phyloP scores from a whole-genome alignment of 2,113 vertebrate genomes.

The Platichthys flesus region DNA sequence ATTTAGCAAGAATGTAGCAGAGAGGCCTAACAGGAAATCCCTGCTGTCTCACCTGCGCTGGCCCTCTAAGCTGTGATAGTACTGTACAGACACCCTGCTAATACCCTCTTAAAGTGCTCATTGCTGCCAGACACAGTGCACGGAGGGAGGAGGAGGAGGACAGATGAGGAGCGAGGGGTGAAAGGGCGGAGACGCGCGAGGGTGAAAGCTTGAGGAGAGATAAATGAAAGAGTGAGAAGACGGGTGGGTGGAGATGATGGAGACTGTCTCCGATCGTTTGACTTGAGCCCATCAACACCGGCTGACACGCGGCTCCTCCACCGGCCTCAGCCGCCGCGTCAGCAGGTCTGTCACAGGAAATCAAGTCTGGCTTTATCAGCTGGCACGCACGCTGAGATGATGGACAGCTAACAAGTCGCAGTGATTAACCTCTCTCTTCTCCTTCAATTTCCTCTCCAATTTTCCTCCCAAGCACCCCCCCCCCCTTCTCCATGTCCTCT shows the following conservation, averaged over 20 bases:
- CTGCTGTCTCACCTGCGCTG: constrained; percentile 74
- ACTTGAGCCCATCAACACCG: constrained; percentile 21
- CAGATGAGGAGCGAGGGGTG: constrained; percentile 34
- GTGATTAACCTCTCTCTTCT: constrained; percentile 59
- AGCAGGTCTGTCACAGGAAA: constrained; percentile 3
- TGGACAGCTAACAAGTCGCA: constrained; percentile 47
- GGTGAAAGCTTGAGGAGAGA: not conserved
- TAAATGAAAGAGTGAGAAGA: constrained; percentile 12
- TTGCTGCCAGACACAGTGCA: constrained; percentile 35
- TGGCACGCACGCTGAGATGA: constrained; percentile 55
- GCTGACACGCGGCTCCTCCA: constrained; percentile 2
- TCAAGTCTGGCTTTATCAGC: constrained; percentile 52
- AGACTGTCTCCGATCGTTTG: constrained; percentile 9
- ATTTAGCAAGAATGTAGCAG: constrained; percentile 75
- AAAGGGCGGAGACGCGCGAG: constrained; percentile 29
- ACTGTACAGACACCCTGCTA: constrained; percentile 60
- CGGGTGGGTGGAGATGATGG: not conserved
- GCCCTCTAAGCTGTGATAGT: constrained; percentile 73
- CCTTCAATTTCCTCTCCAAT: constrained; percentile 52
- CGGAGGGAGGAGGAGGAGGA: constrained; percentile 22
- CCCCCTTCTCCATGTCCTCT: constrained; percentile 18
- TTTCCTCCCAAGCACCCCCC: not conserved
- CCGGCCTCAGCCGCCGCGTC: not conserved
- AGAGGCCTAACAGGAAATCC: constrained; percentile 78
- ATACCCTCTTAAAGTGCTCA: constrained; percentile 68